phyloP scores from a whole-genome alignment of 2,113 vertebrate genomes.

The Bufo gargarizans region DNA sequence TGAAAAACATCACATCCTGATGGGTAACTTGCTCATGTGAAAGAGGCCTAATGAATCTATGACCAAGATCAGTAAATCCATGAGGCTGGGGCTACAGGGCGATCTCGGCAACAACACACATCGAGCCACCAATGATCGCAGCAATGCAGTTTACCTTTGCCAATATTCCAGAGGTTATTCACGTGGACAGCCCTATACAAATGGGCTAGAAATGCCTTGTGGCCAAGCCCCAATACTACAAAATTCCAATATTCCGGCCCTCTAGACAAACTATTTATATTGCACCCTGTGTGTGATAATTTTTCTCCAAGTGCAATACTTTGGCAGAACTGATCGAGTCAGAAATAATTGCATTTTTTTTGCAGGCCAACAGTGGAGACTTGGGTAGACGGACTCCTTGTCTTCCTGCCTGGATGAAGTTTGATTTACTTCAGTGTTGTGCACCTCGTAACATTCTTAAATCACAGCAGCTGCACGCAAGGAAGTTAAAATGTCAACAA shows the following conservation, averaged over 20 bases:
- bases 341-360: slow-evolving; percentile 13
- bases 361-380: background rate
- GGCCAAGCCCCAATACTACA: background rate
- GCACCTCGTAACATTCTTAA: slow-evolving; percentile 46
- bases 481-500: slow-evolving; percentile 58
- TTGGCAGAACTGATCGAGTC: background rate
- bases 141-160: background rate
- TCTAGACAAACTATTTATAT: background rate
- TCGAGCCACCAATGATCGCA: too few species aligned
- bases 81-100: too few species aligned
- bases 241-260: background rate
- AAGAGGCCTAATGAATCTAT: too few species aligned
- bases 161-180: background rate
- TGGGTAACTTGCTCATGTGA: too few species aligned
- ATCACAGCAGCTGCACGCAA: slow-evolving; percentile 46
- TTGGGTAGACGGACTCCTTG: slow-evolving; percentile 23
- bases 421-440: slow-evolving; percentile 50
- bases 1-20: too few species aligned
- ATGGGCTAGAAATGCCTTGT: background rate
- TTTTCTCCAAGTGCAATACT: background rate
- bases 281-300: background rate
- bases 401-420: slow-evolving; percentile 29
- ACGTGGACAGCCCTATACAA: background rate
- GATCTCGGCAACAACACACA: too few species aligned
- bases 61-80: too few species aligned